Evolutionary conservation across 1,140 invertebrate species (phyloP).

Genomic region (Sweltsa coloradensis): DNA sequence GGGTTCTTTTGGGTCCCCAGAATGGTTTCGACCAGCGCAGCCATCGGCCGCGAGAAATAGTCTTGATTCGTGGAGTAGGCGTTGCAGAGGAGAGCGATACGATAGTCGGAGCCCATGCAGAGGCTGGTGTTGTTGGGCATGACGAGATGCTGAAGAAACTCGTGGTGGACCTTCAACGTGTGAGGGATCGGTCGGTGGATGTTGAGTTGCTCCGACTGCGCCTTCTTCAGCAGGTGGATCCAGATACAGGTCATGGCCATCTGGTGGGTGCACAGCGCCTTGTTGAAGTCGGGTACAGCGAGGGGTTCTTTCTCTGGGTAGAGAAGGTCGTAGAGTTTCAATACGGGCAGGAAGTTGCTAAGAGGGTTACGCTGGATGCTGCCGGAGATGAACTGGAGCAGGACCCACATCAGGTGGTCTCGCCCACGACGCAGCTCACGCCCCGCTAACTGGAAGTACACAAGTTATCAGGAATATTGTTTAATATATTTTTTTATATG

Average conservation of each 20-base stretch:
- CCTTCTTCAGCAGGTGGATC: slow-evolving; percentile 91
- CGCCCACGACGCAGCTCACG: slow-evolving; percentile 75
- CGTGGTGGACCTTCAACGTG: slow-evolving; percentile 72
- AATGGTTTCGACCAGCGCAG: slow-evolving; percentile 76
- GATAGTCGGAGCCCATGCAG: slow-evolving; percentile 69
- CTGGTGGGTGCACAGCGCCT: slow-evolving; percentile 76
- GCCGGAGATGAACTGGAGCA: slow-evolving; percentile 93
- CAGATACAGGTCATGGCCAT: slow-evolving; percentile 93
- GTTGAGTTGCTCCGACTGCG: slow-evolving; percentile 66
- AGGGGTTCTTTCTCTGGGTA: slow-evolving; percentile 87
- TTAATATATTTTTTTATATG: too few relatives aligned
- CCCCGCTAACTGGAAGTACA: slow-evolving; percentile 46
- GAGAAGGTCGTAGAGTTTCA: slow-evolving; percentile 82
- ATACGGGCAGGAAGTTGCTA: slow-evolving; percentile 78
- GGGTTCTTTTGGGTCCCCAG: slow-evolving; percentile 55
- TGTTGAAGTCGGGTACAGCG: slow-evolving; percentile 77
- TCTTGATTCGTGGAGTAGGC: slow-evolving; percentile 86
- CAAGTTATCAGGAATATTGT: too few relatives aligned
- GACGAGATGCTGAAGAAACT: slow-evolving; percentile 75
- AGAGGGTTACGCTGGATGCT: slow-evolving; percentile 90
- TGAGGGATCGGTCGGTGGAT: slow-evolving; percentile 68
- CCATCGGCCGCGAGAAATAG: slow-evolving; percentile 75
- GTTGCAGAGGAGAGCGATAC: slow-evolving; percentile 85
- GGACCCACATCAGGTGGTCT: slow-evolving; percentile 94
- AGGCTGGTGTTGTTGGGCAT: slow-evolving; percentile 50